phyloP scores from a whole-genome alignment of 2,888 invertebrate genomes.

The Stramonita haemastoma region DNA sequence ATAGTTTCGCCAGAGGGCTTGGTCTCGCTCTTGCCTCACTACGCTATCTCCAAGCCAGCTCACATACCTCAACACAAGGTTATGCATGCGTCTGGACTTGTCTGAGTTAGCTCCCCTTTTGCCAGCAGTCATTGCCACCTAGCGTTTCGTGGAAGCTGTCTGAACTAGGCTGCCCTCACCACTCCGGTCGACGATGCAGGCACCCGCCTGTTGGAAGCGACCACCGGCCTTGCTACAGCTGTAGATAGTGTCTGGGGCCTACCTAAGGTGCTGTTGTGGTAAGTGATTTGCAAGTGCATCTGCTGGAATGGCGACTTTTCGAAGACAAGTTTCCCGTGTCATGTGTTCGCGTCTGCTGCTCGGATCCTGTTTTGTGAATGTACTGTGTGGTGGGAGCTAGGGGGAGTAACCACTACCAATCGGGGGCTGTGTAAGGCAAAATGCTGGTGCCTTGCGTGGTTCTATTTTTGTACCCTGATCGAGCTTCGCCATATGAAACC shows the following conservation, averaged over 20 bases:
- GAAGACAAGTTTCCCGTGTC: conserved; percentile 19
- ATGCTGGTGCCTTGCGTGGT: conserved; percentile 37
- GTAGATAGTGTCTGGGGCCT: conserved; percentile 36
- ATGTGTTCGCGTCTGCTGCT: conserved; percentile 33
- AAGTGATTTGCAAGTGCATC: conserved; percentile 37
- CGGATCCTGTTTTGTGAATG: conserved; percentile 35
- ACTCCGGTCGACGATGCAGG: conserved; percentile 33
- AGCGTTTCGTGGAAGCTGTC: conserved; percentile 47
- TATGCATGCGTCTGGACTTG: conserved; percentile 41
- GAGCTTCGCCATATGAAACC: background rate
- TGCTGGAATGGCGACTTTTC: background rate
- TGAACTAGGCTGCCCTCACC: conserved; percentile 25
- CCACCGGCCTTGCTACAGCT: conserved; percentile 30
- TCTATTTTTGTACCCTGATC: conserved; percentile 43
- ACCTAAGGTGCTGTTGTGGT: conserved; percentile 38
- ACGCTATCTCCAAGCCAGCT: conserved; percentile 13
- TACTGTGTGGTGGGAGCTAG: conserved; percentile 33
- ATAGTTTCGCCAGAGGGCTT: conserved; percentile 29
- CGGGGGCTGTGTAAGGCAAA: conserved; percentile 32
- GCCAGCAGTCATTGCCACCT: conserved; percentile 46
- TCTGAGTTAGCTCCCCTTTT: conserved; percentile 42
- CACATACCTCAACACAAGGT: conserved; percentile 24
- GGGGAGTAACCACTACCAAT: conserved; percentile 44
- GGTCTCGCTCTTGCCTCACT: conserved; percentile 33
- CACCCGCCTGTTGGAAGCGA: conserved; percentile 26